Conservation (phyloP, 2,113 vertebrate genomes). For the Sciurus niger region DNA sequence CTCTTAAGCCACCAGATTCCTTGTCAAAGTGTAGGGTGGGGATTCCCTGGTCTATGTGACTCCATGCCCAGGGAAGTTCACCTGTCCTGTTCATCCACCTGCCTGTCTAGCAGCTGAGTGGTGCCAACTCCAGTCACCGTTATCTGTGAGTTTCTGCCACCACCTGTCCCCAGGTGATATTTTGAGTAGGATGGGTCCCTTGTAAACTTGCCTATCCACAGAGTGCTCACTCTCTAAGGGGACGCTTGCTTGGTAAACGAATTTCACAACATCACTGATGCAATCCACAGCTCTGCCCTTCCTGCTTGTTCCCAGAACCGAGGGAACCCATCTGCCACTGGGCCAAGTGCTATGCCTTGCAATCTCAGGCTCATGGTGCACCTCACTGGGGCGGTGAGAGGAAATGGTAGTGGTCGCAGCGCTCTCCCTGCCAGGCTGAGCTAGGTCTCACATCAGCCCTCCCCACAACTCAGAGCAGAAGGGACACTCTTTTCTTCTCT, state of each 20-base stretch:
- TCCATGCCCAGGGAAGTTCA: background rate
- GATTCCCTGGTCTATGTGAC: background rate
- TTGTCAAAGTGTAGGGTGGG: background rate
- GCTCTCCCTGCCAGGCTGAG: background rate
- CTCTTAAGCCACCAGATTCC: background rate
- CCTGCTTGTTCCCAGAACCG: background rate
- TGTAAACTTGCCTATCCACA: background rate
- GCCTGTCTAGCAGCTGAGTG: background rate
- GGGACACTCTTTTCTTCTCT: background rate
- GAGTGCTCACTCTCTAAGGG: background rate
- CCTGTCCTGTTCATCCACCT: background rate
- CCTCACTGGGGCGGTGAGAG: accelerated
- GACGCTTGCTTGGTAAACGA: background rate
- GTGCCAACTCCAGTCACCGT: background rate
- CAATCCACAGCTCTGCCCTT: background rate
- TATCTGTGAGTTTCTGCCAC: background rate
- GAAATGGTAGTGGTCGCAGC: background rate
- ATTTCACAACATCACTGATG: background rate
- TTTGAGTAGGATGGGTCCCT: background rate
- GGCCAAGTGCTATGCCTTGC: background rate
- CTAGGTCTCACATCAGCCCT: background rate
- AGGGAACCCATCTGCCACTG: background rate
- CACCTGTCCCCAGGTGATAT: background rate
- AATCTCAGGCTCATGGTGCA: background rate
- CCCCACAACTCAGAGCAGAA: background rate